Evolutionary conservation across 1,140 invertebrate species (phyloP).

Genomic region (Drosophila neocordata): DNA sequence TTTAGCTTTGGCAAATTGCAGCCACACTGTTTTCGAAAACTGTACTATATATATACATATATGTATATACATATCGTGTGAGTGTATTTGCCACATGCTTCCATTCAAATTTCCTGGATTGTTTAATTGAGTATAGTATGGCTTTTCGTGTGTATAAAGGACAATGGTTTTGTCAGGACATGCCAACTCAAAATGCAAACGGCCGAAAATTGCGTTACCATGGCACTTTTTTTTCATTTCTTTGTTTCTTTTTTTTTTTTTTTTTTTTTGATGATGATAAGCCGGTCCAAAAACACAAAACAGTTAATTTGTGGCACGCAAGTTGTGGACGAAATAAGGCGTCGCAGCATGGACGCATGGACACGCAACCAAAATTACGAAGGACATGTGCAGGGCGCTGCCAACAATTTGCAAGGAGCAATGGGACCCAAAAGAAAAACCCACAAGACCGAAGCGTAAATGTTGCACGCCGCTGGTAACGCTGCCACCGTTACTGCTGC

Average conservation of each 20-base stretch:
- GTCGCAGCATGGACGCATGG: slow-evolving; percentile 45
- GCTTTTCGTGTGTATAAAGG: slow-evolving; percentile 9
- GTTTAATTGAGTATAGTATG: slow-evolving; percentile 12
- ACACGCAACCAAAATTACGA: slow-evolving; percentile 71
- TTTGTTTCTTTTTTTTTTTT: not conserved
- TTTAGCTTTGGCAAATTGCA: not conserved
- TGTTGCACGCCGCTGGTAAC: slow-evolving; percentile 50
- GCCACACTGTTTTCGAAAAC: not conserved
- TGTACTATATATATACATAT: slow-evolving; percentile 7
- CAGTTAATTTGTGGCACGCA: slow-evolving; percentile 71
- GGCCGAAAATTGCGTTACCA: slow-evolving; percentile 65
- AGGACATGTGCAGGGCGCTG: slow-evolving; percentile 50
- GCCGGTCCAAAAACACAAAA: slow-evolving; percentile 49
- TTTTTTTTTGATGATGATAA: slow-evolving; percentile 35
- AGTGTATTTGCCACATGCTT: slow-evolving; percentile 21
- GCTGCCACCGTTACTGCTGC: slow-evolving; percentile 15
- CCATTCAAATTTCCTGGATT: slow-evolving; percentile 52
- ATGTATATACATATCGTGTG: not conserved
- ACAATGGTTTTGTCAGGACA: slow-evolving; percentile 9
- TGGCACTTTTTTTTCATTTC: slow-evolving; percentile 34
- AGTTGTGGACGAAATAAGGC: slow-evolving; percentile 40
- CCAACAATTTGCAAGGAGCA: slow-evolving; percentile 37
- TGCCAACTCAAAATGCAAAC: slow-evolving; percentile 60
- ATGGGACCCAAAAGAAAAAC: slow-evolving; percentile 22
- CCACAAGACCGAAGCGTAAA: slow-evolving; percentile 50